Base-by-base conservation (phyloP, 2,888 invertebrate species). In the Piscicola geometra region DNA sequence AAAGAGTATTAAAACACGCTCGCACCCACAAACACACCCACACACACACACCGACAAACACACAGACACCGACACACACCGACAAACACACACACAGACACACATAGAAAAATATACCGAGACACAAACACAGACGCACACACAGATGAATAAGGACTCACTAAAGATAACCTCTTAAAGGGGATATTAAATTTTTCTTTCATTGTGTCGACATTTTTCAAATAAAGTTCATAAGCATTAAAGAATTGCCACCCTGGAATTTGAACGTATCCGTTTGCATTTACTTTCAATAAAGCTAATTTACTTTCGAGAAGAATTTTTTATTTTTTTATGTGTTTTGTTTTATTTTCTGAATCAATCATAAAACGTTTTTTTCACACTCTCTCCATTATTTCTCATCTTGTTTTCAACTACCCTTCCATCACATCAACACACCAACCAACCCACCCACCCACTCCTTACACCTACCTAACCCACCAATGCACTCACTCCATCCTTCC, bases 1-100 rank as follows among this genome's bases (percentile, higher is more conserved):
- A 56, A 56, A 56, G 60, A 21, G 25, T 56, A 56, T 56, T 56
- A 25, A 56, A 56, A 25, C 60, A 28, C 30, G 12, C 68, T 28
- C 68, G 12, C 68, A 68, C 68, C 5, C 68, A 68, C 68, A 30
- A 12, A 68, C 68, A 30, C 68, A 68, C 68, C 5, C 68, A 68
- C 68, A 30, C 68, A 68, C 68, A 30, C 68, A 68, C 68, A 30
- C 32, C 5, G 9, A 64, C n/a, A 64, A 5, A 64, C n/a, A 64
- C 64, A 64, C n/a, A 64, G 9, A 64, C n/a, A 64, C 64, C 5
- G 5, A 64, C 64, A 64, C n/a, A 64, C 64, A 67, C 67, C 3
- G 28, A 67, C 67, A 67, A 12, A 67, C 28, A 32, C 30, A 67
- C 67, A 35, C 30, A 67, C 28, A 67, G 28, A 67, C 28, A 67